Percentiles rank a stretch among this genome's conserved stretches.
phyloP scores from a whole-genome alignment of 1,140 invertebrate genomes.

The Heliconius congener region DNA sequence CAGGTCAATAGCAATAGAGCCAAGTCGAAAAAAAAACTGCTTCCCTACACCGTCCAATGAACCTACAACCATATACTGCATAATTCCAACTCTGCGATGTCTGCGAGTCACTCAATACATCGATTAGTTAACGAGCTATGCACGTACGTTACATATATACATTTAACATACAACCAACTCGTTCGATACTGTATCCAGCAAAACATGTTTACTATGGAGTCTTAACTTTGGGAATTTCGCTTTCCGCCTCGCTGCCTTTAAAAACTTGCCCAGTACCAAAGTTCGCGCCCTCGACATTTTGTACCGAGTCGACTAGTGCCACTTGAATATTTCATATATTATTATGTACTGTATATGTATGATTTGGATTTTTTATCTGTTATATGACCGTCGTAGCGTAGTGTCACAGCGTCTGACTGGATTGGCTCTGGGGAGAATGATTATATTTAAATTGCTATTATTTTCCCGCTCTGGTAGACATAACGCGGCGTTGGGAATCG shows the following conservation, averaged over 20 bases:
- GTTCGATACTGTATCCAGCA: constrained; percentile 17
- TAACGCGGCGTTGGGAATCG: too few relatives aligned
- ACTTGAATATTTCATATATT: constrained; percentile 20
- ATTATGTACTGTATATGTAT: neutral
- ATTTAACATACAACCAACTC: neutral
- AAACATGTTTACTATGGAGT: constrained; percentile 37
- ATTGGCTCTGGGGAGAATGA: too few relatives aligned
- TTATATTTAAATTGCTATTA: too few relatives aligned
- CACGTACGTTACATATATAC: neutral
- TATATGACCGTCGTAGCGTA: neutral
- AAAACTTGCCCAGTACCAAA: constrained; percentile 33
- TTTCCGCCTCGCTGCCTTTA: constrained; percentile 29
- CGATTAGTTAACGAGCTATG: neutral
- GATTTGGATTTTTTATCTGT: neutral
- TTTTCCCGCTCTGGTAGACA: too few relatives aligned
- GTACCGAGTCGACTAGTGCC: constrained; percentile 1
- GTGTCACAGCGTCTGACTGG: too few relatives aligned
- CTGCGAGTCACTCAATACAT: too few relatives aligned
- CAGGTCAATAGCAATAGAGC: too few relatives aligned
- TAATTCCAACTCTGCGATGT: neutral
- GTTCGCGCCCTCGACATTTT: constrained; percentile 20
- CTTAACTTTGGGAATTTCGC: constrained; percentile 29
- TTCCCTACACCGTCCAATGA: too few relatives aligned
- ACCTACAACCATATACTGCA: neutral
- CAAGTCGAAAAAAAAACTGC: too few relatives aligned